These are phyloP conservation scores for Chymomyza caudatula DNA, from an alignment of 2,888 invertebrate species.

Conservation along the genomic window DNA sequence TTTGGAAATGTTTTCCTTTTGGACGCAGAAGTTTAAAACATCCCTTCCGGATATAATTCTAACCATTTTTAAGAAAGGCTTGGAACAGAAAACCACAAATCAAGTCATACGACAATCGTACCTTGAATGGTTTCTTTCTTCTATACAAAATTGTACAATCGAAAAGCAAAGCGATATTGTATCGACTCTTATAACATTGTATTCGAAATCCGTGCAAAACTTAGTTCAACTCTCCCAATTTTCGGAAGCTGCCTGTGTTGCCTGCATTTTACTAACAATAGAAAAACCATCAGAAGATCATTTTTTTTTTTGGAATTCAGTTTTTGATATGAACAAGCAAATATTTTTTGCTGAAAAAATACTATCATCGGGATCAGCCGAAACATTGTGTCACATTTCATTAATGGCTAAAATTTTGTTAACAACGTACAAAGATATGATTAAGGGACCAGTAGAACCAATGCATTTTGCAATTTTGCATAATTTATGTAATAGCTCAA, in stretches of 20 bases:
- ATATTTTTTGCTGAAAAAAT: constrained; percentile 90
- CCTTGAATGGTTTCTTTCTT: constrained; percentile 85
- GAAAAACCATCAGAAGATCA: constrained; percentile 79
- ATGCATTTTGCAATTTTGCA: constrained; percentile 85
- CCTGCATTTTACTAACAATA: constrained; percentile 83
- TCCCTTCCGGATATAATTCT: constrained; percentile 83
- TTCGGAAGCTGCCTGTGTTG: constrained; percentile 85
- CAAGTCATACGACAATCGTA: constrained; percentile 88
- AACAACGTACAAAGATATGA: constrained; percentile 83
- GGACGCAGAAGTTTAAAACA: constrained; percentile 85
- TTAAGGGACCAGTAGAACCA: constrained; percentile 83
- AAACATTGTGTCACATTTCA: constrained; percentile 85
- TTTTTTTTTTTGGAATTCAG: constrained; percentile 83
- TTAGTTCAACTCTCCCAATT: constrained; percentile 85
- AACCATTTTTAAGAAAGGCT: constrained; percentile 85
- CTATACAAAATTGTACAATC: constrained; percentile 81
- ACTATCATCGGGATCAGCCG: constrained; percentile 84
- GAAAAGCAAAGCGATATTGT: constrained; percentile 79
- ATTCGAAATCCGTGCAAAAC: constrained; percentile 87
- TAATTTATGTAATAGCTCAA: constrained; percentile 83
- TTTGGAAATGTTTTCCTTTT: constrained; percentile 88
- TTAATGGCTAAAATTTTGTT: constrained; percentile 86
- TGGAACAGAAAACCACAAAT: constrained; percentile 87
- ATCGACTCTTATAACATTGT: constrained; percentile 83
- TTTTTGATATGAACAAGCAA: constrained; percentile 87